Percentiles rank a stretch among this genome's conserved stretches.
Evolutionary conservation across 1,140 invertebrate genomes (phyloP).

Genomic region (Steinernema khuongi): DNA sequence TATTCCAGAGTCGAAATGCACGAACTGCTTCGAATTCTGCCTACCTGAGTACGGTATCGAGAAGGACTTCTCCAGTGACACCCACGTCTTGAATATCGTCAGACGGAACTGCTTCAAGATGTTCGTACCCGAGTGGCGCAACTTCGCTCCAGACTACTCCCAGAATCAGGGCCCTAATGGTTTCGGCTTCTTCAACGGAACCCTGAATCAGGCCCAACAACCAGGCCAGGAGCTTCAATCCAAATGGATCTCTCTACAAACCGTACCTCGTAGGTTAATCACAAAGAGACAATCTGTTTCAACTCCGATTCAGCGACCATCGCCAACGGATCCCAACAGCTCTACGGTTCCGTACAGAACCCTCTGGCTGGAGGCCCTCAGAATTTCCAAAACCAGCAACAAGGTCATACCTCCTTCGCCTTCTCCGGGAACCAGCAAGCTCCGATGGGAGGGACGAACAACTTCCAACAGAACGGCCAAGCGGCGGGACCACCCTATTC

Average conservation of each 20-base stretch:
- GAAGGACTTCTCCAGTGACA: slow-evolving; percentile 24
- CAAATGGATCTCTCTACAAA: not conserved
- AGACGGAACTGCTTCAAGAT: slow-evolving; percentile 54
- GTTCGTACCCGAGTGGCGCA: slow-evolving; percentile 55
- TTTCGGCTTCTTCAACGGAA: not conserved
- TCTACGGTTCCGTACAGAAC: no score
- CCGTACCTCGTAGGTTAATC: not conserved
- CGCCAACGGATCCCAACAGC: not conserved
- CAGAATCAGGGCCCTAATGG: not conserved
- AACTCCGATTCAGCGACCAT: not conserved
- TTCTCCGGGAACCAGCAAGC: no score
- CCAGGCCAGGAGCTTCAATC: not conserved
- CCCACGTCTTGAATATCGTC: slow-evolving; percentile 46
- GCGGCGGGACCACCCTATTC: no score
- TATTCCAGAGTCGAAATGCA: slow-evolving; percentile 37
- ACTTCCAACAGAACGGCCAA: no score
- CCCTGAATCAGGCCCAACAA: not conserved
- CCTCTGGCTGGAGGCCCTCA: no score
- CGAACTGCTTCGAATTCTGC: slow-evolving; percentile 57
- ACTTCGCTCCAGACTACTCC: slow-evolving; percentile 37
- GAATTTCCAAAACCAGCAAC: no score
- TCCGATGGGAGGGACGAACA: no score
- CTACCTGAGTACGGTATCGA: slow-evolving; percentile 54
- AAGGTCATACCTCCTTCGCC: no score
- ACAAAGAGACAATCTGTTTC: not conserved